These are phyloP conservation scores for Cyprichromis sp. DNA, from an alignment of 2,113 vertebrate genomes.

Conservation along the genomic window DNA sequence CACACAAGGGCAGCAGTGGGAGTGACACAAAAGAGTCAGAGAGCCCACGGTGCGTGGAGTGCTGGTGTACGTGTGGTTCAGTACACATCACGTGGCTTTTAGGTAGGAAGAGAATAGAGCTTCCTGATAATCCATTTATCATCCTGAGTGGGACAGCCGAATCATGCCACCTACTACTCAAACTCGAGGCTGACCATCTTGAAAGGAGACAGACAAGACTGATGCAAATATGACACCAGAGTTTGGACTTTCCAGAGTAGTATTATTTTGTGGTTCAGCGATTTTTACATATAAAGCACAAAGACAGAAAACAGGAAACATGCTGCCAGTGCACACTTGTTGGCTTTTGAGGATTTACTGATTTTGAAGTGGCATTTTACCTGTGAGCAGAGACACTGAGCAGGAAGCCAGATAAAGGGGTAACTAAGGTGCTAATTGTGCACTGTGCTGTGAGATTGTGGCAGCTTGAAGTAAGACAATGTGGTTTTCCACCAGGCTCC, in stretches of 20 bases:
- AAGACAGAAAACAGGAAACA: not conserved
- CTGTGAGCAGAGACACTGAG: not conserved
- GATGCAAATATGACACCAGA: not conserved
- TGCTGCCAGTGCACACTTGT: not conserved
- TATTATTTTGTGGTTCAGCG: not conserved
- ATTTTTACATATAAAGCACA: not conserved
- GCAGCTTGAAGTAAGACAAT: not conserved
- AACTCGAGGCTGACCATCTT: not conserved
- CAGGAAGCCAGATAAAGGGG: not conserved
- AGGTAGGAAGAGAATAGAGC: not conserved
- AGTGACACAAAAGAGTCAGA: conserved; percentile 27
- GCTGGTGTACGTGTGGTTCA: not conserved
- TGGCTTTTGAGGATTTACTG: not conserved
- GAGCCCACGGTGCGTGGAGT: not conserved
- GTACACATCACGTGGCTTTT: not conserved
- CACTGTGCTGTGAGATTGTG: not conserved
- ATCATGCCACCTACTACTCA: not conserved
- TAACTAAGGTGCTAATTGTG: not conserved
- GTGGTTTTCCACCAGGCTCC: conserved; percentile 2
- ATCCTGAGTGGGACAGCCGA: not conserved
- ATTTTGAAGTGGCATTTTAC: not conserved
- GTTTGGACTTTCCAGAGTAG: not conserved
- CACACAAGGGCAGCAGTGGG: conserved; percentile 38
- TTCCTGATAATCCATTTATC: not conserved
- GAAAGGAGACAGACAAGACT: not conserved